Base-by-base conservation (phyloP, 2,113 vertebrate species). In the Papio anubis region DNA sequence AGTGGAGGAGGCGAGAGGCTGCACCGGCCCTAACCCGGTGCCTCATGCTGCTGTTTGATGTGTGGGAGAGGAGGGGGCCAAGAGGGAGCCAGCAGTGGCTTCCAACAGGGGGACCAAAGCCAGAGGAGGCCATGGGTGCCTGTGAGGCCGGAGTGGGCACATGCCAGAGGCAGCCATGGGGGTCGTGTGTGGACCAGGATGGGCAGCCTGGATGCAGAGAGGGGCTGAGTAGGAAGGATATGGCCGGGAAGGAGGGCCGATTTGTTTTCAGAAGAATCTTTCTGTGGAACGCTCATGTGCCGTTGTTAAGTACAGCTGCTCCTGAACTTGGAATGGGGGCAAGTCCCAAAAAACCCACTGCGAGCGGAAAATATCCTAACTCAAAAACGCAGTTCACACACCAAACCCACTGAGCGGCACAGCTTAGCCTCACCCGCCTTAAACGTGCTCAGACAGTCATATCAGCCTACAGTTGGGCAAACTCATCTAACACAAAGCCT, bases 261-360 rank as follows among this genome's bases (percentile, higher is more conserved):
- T 27, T 59, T 70, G 32, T n/a, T 66, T 52, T 73, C 10, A 48
- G 52, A 23, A 64, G 78, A 27, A 43, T 66, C 59, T 45, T 43
- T 79, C 18, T 18, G 30, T 9, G 12, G 35, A 8, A 21, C 10
- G 0, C 23, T 32, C 0, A 0, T 35, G 32, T 21, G 1, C 66
- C 1, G 2, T 21, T 52, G 79, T 52, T 3, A 38, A 61, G 57
- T 12, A 12, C 8, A 30, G 84, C 9, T 27, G 38, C 6, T 48
- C 75, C 45, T 50, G 13, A 3, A 18, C 14, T 32, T 32, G 8
- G 11, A 16, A 2, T 5, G 43, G 43, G 43, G 27, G 8, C 27
- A 30, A 2, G 5, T 35, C 76, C 30, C 32, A 2, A 10, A 35
- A 35, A 79, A 79, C 76, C 27, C 76, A 20, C 16, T 50, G 45